A percentile compares a stretch with the other conserved stretches of the same genome.
Evolutionary conservation across 2,113 vertebrate genomes (phyloP).

Genomic region (Burhinus bistriatus): DNA sequence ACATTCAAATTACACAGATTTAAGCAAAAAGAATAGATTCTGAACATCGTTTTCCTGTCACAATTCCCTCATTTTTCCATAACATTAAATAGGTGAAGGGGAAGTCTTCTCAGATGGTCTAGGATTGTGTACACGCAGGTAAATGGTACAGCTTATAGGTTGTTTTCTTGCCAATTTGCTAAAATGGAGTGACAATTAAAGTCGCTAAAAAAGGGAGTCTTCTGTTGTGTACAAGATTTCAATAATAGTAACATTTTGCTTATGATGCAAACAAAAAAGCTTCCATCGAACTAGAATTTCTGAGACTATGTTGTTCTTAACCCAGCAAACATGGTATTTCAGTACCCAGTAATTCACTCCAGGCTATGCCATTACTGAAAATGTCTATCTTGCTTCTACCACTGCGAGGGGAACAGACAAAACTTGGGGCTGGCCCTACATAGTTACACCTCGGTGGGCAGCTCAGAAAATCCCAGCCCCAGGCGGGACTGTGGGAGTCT

Average conservation of each 20-base stretch:
- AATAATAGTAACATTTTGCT: background rate
- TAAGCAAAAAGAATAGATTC: background rate
- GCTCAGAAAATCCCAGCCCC: background rate
- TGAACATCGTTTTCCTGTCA: background rate
- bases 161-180: no score
- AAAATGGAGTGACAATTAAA: background rate
- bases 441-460: background rate
- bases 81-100: no score
- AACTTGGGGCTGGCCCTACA: background rate
- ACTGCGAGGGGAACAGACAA: background rate
- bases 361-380: background rate
- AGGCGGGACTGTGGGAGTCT: rapidly evolving
- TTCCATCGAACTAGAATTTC: no score
- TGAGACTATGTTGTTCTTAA: background rate
- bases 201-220: background rate
- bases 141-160: no score
- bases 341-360: background rate
- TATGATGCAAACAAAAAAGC: no score
- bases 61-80: background rate
- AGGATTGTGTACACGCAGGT: no score
- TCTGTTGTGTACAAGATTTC: background rate
- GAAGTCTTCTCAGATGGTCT: no score
- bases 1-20: background rate
- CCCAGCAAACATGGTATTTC: background rate
- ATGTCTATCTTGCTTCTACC: background rate